A percentile compares a stretch with the other conserved stretches of the same genome.
phyloP scores from a whole-genome alignment of 2,888 invertebrate genomes.

The Loripinus fragilis region DNA sequence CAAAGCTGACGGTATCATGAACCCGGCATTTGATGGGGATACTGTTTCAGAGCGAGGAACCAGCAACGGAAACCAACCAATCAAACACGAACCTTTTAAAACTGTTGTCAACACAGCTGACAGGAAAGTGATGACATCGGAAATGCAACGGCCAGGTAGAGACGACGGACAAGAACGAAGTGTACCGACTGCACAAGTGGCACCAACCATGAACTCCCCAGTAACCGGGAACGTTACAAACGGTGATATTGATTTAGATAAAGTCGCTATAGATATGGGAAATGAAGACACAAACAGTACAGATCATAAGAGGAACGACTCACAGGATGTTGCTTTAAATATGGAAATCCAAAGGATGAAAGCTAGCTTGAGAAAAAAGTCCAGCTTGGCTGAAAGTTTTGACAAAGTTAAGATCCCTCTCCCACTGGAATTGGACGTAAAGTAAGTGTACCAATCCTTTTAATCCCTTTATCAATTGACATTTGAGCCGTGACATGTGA shows the following conservation, averaged over 20 bases:
- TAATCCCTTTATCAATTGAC: too few relatives aligned
- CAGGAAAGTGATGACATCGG: too few relatives aligned
- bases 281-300: neutral
- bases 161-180: neutral
- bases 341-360: neutral
- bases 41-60: too few relatives aligned
- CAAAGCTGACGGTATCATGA: too few relatives aligned
- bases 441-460: conserved; percentile 31
- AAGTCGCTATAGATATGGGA: neutral
- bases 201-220: neutral
- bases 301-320: neutral
- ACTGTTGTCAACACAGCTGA: too few relatives aligned
- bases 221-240: neutral
- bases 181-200: neutral
- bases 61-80: too few relatives aligned
- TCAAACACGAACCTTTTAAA: too few relatives aligned
- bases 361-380: neutral
- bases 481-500: too few relatives aligned
- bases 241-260: neutral
- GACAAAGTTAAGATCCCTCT: conserved; percentile 10
- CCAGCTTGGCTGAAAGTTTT: conserved; percentile 8
- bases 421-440: conserved; percentile 11
- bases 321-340: neutral
- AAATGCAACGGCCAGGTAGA: too few relatives aligned
- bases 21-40: too few relatives aligned